phyloP scores from a whole-genome alignment of 2,113 vertebrate species.

The Oxyruncus cristatus region DNA sequence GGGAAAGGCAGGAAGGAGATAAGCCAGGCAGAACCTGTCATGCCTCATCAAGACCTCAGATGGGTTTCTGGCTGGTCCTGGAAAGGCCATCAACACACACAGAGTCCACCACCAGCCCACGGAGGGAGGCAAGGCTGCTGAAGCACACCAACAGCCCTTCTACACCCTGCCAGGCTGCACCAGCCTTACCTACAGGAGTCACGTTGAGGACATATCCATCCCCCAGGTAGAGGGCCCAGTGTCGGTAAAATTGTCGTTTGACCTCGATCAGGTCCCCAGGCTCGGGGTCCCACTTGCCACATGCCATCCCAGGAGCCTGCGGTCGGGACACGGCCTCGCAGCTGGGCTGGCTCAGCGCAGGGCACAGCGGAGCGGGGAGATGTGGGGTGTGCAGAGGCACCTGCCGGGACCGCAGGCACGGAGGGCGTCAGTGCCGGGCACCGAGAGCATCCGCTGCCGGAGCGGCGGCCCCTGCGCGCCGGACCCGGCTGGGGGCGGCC shows the following conservation, averaged over 20 bases:
- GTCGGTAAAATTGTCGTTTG: slow-evolving; percentile 85
- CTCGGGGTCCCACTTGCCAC: slow-evolving; percentile 70
- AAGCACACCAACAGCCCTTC: neutral
- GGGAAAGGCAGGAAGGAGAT: neutral
- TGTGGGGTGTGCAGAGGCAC: neutral
- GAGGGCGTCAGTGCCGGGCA: neutral
- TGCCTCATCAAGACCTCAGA: neutral
- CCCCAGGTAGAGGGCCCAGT: slow-evolving; percentile 92
- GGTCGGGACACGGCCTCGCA: neutral
- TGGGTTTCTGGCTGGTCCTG: neutral
- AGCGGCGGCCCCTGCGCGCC: neutral
- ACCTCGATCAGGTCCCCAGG: slow-evolving; percentile 95
- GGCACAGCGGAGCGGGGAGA: neutral
- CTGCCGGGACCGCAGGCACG: neutral
- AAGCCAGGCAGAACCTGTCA: neutral
- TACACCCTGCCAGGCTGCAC: fast-evolving
- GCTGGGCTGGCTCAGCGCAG: neutral
- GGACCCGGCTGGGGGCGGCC: neutral
- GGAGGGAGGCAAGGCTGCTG: fast-evolving
- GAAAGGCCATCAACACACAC: neutral
- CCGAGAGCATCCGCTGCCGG: neutral
- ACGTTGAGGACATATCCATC: slow-evolving; percentile 91
- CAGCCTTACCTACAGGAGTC: slow-evolving; percentile 84
- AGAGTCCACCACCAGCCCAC: fast-evolving
- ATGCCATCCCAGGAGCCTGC: slow-evolving; percentile 76